Conservation (phyloP, 2,113 vertebrate genomes). For the Muntiacus reevesi region DNA sequence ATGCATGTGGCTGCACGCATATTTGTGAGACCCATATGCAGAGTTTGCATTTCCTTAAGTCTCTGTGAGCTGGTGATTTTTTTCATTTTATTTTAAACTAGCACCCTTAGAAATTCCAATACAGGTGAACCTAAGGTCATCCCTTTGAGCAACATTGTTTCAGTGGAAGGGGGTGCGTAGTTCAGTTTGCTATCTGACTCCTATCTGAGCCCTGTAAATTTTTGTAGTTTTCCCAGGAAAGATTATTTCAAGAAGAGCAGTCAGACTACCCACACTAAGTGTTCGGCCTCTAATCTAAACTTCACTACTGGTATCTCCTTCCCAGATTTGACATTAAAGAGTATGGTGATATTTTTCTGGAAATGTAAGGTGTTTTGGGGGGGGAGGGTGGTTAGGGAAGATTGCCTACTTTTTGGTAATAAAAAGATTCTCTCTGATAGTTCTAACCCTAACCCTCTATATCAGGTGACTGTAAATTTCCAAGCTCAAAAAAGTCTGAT, state of each 20-base stretch:
- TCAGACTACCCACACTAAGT: not conserved
- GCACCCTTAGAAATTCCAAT: not conserved
- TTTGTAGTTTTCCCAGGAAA: not conserved
- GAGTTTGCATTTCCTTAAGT: not conserved
- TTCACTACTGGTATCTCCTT: not conserved
- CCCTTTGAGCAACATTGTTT: not conserved
- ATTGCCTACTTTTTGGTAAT: not conserved
- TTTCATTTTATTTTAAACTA: not conserved
- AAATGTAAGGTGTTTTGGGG: not conserved
- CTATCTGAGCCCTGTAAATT: not conserved
- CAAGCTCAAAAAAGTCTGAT: not conserved
- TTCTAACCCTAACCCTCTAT: not conserved
- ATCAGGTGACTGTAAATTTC: not conserved
- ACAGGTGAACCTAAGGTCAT: not conserved
- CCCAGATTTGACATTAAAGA: not conserved
- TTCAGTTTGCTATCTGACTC: not conserved
- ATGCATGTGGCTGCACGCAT: not conserved
- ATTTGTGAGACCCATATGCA: not conserved
- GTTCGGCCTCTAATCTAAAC: not conserved
- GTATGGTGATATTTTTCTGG: not conserved
- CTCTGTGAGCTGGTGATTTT: not conserved
- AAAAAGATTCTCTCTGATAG: not conserved
- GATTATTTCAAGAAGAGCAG: not conserved
- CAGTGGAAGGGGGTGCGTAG: not conserved
- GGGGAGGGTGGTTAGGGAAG: accelerated